phyloP scores from a whole-genome alignment of 2,888 invertebrate species.

The Alcis repandata region DNA sequence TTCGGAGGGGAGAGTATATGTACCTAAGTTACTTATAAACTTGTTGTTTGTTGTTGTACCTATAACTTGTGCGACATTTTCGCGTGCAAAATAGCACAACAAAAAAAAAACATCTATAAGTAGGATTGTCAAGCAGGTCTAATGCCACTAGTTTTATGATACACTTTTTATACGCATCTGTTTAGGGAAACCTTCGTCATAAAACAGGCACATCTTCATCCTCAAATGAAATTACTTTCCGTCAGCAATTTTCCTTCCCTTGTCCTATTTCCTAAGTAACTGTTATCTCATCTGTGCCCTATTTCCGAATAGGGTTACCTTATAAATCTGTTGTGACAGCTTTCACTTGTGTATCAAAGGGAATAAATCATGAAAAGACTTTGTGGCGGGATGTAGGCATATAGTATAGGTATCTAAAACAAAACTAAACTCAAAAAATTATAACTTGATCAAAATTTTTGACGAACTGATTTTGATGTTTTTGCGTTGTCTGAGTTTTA shows the following conservation, averaged over 20 bases:
- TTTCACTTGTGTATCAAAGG: slow-evolving; percentile 60
- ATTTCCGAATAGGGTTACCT: slow-evolving; percentile 52
- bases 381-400: slow-evolving; percentile 6
- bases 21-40: too few species aligned
- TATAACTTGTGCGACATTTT: too few species aligned
- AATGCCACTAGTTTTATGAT: slow-evolving; percentile 6
- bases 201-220: slow-evolving; percentile 45
- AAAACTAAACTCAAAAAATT: too few species aligned
- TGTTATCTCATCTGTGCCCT: slow-evolving; percentile 48
- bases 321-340: slow-evolving; percentile 68
- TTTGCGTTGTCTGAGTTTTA: too few species aligned
- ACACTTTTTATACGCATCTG: slow-evolving; percentile 32
- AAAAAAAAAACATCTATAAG: too few species aligned
- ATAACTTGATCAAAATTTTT: too few species aligned
- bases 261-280: slow-evolving; percentile 46
- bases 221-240: slow-evolving; percentile 55
- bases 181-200: slow-evolving; percentile 29
- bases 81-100: too few species aligned
- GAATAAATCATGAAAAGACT: slow-evolving; percentile 69
- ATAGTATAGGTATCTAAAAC: too few species aligned
- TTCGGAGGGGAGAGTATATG: too few species aligned
- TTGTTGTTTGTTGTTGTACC: too few species aligned
- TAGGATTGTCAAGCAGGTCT: not conserved
- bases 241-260: slow-evolving; percentile 56
- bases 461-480: too few species aligned